A percentile compares a stretch with the other conserved stretches of the same genome.
Evolutionary conservation across 1,140 invertebrate genomes (phyloP).

Genomic region (Drosophila bocki): DNA sequence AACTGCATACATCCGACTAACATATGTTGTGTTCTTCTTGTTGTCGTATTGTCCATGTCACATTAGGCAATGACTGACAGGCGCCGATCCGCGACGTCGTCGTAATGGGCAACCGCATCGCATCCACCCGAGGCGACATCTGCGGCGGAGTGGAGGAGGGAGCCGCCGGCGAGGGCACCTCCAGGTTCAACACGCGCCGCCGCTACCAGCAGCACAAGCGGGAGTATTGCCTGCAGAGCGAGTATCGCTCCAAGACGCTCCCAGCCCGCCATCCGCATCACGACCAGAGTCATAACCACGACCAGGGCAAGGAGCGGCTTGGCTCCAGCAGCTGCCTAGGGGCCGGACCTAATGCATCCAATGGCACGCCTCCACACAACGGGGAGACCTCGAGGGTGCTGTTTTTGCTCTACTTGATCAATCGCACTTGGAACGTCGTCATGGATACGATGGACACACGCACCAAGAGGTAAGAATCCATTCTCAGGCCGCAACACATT

Average conservation of each 20-base stretch:
- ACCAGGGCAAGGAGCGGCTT: conserved; percentile 17
- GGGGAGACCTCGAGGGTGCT: conserved; percentile 87
- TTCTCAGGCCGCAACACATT: not conserved
- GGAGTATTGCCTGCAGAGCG: conserved; percentile 63
- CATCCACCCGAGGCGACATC: conserved; percentile 32
- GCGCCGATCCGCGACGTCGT: conserved; percentile 40
- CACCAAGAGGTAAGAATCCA: conserved; percentile 85
- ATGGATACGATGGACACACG: conserved; percentile 87
- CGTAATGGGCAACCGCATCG: conserved; percentile 71
- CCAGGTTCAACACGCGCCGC: conserved; percentile 62
- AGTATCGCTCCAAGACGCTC: conserved; percentile 71
- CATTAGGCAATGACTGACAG: conserved; percentile 73
- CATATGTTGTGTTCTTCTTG: conserved; percentile 16
- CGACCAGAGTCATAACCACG: conserved; percentile 2
- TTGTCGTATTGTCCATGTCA: conserved; percentile 45
- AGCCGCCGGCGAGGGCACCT: conserved; percentile 27
- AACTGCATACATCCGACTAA: conserved; percentile 38
- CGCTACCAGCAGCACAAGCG: conserved; percentile 74
- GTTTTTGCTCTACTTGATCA: conserved; percentile 89
- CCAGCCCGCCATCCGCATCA: conserved; percentile 56
- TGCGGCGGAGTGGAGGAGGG: conserved; percentile 7
- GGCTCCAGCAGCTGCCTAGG: conserved; percentile 67
- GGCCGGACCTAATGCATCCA: conserved; percentile 22
- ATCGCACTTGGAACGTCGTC: conserved; percentile 89
- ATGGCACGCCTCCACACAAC: conserved; percentile 44